These are phyloP conservation scores for Polypedilum vanderplanki DNA, from an alignment of 1,140 invertebrate genomes.

Conservation along the genomic window DNA sequence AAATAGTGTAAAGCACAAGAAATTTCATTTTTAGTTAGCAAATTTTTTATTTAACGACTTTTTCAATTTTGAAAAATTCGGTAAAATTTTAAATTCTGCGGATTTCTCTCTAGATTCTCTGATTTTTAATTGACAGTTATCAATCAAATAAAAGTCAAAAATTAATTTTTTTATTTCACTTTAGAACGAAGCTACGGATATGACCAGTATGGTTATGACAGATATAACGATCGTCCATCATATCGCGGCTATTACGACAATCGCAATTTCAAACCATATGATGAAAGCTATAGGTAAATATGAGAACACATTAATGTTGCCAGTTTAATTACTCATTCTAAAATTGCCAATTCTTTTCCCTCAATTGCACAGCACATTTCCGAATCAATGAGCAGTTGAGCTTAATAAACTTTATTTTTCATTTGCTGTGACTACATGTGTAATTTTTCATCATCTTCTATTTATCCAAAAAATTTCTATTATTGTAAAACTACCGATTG, in stretches of 20 bases:
- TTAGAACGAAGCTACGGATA: slow-evolving; percentile 42
- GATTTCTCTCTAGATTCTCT: background rate
- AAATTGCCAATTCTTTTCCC: slow-evolving; percentile 14
- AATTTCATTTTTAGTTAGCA: background rate
- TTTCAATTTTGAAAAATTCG: background rate
- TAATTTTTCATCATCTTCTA: background rate
- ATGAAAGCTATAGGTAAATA: slow-evolving; percentile 45
- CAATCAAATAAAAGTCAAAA: too few relatives aligned
- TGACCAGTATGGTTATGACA: slow-evolving; percentile 36
- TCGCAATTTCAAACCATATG: slow-evolving; percentile 45
- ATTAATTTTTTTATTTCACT: background rate
- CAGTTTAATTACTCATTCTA: slow-evolving; percentile 30
- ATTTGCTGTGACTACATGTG: background rate
- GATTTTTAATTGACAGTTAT: background rate
- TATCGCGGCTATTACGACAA: slow-evolving; percentile 36
- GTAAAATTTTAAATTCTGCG: background rate
- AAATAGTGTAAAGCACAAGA: background rate
- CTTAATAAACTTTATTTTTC: background rate
- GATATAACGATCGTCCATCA: slow-evolving; percentile 35
- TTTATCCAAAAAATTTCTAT: background rate
- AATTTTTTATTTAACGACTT: background rate
- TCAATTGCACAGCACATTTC: background rate
- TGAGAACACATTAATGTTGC: slow-evolving; percentile 31
- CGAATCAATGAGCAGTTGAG: slow-evolving; percentile 15
- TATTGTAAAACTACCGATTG: too few relatives aligned